Evolutionary conservation across 1,140 invertebrate genomes (phyloP), one percentile per base, ranked within the genome.

Genomic region (Drosophila pectinifera): DNA sequence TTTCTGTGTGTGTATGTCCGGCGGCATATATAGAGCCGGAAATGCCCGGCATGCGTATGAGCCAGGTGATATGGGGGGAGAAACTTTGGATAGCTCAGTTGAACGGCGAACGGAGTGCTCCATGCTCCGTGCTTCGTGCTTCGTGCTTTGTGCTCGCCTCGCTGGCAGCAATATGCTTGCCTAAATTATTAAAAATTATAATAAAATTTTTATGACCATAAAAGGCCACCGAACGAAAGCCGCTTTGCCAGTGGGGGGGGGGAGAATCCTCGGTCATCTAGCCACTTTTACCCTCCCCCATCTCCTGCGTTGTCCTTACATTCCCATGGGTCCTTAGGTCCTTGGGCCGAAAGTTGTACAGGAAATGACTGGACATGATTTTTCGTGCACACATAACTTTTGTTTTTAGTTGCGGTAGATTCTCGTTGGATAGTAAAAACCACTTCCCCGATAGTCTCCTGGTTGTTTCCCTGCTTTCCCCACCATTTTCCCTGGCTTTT

Each of bases 101-200:
- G 36, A 38, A 38, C 36, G 36, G 36, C 13, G 14, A n/a, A n/a
- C 36, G 11, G 18, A 53, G 49, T 53, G 49, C 48, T 45, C 18
- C 20, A 5, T 14, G 18, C 18, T 43, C 10, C 4, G 5, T 5
- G 41, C 42, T 45, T 6, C 18, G 20, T 45, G 42, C 42, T 45
- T 13, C 6, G 14, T 46, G 43, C 14, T 34, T 4, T 13, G 42
- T 64, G 59, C 26, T 69, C 48, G 36, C 54, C 43, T 49, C 18
- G 67, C 69, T 49, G 68, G 39, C 48, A 74, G 72, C 78, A 77
- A 77, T 77, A 72, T 76, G 76, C 65, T 76, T 74, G 77, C 51
- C 63, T 84, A 80, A 84, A 84, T 84, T 84, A 85, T 84, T 84
- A 85, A 84, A 84, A 84, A 85, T 85, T 85, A 81, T 84, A 84